phyloP scores from a whole-genome alignment of 2,797 vertebrate species.

The Danio albolineatus region DNA sequence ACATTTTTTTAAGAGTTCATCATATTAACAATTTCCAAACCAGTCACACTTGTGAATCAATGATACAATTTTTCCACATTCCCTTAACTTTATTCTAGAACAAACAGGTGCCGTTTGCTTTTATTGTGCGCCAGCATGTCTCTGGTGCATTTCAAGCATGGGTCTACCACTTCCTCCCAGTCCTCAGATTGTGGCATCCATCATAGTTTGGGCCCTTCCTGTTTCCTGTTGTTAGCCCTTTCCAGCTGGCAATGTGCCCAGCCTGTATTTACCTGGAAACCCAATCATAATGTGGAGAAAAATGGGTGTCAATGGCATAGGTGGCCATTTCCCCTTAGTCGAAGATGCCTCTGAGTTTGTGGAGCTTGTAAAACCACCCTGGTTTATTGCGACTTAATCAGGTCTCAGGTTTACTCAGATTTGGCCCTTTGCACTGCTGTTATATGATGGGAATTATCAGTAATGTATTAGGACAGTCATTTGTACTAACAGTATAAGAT shows the following conservation, averaged over 20 bases:
- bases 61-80: constrained; percentile 19
- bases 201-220: constrained; percentile 44
- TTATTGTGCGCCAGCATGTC: constrained; percentile 33
- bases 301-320: neutral
- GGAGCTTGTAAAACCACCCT: neutral
- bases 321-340: neutral
- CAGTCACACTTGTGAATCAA: neutral
- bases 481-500: constrained; percentile 34
- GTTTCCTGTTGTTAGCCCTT: constrained; percentile 54
- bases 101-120: constrained; percentile 32
- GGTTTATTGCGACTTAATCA: neutral
- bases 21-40: neutral
- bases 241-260: constrained; percentile 36
- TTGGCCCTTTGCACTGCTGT: constrained; percentile 32
- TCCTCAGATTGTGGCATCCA: constrained; percentile 37
- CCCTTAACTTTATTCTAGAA: constrained; percentile 18
- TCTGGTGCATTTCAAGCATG: constrained; percentile 37
- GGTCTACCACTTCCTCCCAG: constrained; percentile 33
- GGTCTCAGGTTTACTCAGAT: too few species aligned
- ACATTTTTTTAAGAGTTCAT: too few species aligned
- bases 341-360: neutral
- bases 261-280: constrained; percentile 14
- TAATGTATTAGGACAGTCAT: constrained; percentile 26
- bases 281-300: neutral
- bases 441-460: constrained; percentile 1